Evolutionary conservation across 2,797 vertebrate genomes (phyloP).

Genomic region (Stomatorhinus walkeri): DNA sequence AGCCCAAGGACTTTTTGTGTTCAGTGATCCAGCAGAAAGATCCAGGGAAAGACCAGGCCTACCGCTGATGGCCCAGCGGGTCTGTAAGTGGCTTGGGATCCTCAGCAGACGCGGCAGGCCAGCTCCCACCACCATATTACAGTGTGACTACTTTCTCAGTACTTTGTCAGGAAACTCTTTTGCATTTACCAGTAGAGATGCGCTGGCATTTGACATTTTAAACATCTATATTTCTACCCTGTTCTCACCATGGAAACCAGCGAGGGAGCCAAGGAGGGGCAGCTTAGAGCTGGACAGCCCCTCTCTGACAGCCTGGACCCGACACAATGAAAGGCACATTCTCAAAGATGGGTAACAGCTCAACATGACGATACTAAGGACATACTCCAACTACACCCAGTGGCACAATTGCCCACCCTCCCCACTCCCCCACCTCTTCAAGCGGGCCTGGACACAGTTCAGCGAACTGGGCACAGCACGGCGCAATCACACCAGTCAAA

Average conservation of each 20-base stretch:
- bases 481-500: background rate
- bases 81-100: conserved; percentile 17
- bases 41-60: conserved; percentile 7
- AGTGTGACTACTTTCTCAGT: background rate
- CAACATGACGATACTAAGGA: no score
- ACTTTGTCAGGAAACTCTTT: background rate
- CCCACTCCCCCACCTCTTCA: no score
- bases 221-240: background rate
- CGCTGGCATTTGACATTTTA: background rate
- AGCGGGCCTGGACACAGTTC: background rate
- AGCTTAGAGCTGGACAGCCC: no score
- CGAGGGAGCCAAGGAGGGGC: background rate
- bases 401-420: no score
- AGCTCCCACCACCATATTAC: background rate
- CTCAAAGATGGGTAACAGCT: no score
- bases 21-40: conserved; percentile 9
- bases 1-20: background rate
- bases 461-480: background rate
- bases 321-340: no score
- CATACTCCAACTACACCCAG: no score
- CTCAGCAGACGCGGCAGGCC: background rate
- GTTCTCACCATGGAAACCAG: background rate
- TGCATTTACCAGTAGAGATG: background rate
- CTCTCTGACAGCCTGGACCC: no score
- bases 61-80: conserved; percentile 12